Evolutionary conservation across 2,113 vertebrate species (phyloP).

Genomic region (Terrapene triunguis): DNA sequence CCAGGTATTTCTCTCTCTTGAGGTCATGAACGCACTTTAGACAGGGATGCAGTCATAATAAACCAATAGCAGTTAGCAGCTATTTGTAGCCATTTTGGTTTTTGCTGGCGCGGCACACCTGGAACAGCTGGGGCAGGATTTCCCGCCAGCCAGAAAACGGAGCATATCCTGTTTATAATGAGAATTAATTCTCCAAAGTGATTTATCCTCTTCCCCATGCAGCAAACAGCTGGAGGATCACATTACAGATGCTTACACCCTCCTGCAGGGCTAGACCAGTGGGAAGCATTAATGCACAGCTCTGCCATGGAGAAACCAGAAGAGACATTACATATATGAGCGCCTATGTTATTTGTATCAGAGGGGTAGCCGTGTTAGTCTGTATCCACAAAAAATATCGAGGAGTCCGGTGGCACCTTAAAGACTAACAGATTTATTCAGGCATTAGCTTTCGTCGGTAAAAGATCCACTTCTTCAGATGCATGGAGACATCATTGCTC

Average conservation of each 20-base stretch:
- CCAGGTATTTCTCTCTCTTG: not conserved
- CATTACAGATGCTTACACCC: not conserved
- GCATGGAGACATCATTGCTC: too few species aligned
- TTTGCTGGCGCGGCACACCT: not conserved
- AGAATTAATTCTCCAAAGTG: constrained; percentile 33
- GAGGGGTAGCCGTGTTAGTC: too few species aligned
- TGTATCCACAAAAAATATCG: too few species aligned
- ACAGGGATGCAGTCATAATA: rapidly evolving
- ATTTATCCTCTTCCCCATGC: constrained; percentile 31
- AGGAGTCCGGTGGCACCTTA: too few species aligned
- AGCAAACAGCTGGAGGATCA: constrained; percentile 55
- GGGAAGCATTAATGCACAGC: not conserved
- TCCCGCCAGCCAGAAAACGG: not conserved
- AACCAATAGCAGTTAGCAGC: not conserved
- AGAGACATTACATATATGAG: not conserved
- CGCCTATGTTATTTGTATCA: not conserved
- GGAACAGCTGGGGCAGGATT: constrained; percentile 15
- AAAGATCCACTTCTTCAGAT: too few species aligned
- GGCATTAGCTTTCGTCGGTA: too few species aligned
- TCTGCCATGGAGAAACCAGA: not conserved
- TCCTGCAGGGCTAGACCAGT: not conserved
- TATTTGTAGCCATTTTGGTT: not conserved
- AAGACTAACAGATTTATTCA: too few species aligned
- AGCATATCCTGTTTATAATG: not conserved
- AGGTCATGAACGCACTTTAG: not conserved